Base-by-base conservation (phyloP, 2,888 invertebrate species). In the Microplitis deprimator region DNA sequence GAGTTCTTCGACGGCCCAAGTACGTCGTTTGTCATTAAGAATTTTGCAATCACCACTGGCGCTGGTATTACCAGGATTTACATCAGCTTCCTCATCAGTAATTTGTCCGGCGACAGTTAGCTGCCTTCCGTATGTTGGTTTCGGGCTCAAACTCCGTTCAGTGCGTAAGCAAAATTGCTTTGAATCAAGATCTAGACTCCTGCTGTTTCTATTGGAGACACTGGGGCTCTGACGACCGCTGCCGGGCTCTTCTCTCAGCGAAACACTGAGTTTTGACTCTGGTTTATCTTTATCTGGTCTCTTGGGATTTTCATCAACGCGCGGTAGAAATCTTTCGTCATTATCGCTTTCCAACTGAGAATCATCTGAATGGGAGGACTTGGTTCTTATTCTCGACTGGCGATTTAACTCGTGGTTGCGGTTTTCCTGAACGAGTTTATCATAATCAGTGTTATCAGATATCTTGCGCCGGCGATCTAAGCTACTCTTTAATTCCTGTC, bases 1-100 rank as follows among this genome's bases (percentile, higher is more conserved):
- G 5, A 88, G 80, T 41, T 86, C 86, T 74, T 88, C 88, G 7
- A 88, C 87, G 10, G 87, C 89, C 89, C 89, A 88, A 64, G 87
- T 86, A 78, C 87, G 86, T 38, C 89, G 80, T 68, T 87, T 85
- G 71, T 89, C 89, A 50, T 84, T 82, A 41, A 88, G 80, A 41
- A 85, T 83, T 62, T 81, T 79, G 17, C 81, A 77, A 73, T 80
- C 79, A 61, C 72, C 74, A 6, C 13, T 70, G 7, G 62, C n/a
- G 13, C 69, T 70, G 4, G 29, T 29, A 29, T 29, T 29, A 29
- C 29, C 29, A 29, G 29, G 29, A 13, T 67, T 38, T 6, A 61
- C 29, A 59, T 71, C 67, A 13, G 60, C 65, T n/a, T 79, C 72
- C 16, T 78, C 78, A 75, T 70, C 61, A 1, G 68, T 61, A n/a